Base-by-base conservation (phyloP, 2,113 vertebrate species). In the Naja naja region DNA sequence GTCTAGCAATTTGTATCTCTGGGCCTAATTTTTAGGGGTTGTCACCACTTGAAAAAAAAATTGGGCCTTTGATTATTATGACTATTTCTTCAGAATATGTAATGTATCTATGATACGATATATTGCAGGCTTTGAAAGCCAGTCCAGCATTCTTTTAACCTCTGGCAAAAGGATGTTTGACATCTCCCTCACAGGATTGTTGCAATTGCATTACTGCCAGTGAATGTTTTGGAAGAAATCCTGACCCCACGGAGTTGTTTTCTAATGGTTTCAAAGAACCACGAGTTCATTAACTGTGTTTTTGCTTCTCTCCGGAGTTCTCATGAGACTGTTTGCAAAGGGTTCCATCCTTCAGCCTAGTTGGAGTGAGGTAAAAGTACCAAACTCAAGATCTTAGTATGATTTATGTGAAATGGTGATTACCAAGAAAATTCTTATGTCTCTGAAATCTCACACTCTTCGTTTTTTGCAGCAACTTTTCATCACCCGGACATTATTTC, bases 211-310 rank as follows among this genome's bases (percentile, higher is more conserved):
- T 58, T 85, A 54, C 39, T 58, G 92, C 69, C 88, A 92, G 64
- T 89, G 39, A 89, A 47, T 47, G 23, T 85, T 92, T 85, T 89
- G 92, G 88, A 92, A 89, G 64, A 16, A 47, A 92, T 92, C 39
- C 64, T 89, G 64, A 34, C 18, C 91, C 87, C 27, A 56, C 18
- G 16, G 39, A 92, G 16, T 85, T 58, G 60, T 89, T 92, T 43
- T 92, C 60, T 87, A 89, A 43, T 55, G 25, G 58, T 89, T 89
- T 74, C 60, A 56, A 34, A 52, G 53, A 81, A 89, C 16, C 11
- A 89, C 85, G 88, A 89, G n/a, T 85, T 92, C 64, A 58, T 89
- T 89, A 11, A 56, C 34, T 85, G 27, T 89, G 69, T 89, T 81
- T 81, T 81, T 43, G 74, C 34, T 92, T 54, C 69, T 89, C 10